Evolutionary conservation across 2,113 vertebrate species (phyloP), one percentile per base, ranked within the genome.

Genomic region (Genyomyrus donnyi): DNA sequence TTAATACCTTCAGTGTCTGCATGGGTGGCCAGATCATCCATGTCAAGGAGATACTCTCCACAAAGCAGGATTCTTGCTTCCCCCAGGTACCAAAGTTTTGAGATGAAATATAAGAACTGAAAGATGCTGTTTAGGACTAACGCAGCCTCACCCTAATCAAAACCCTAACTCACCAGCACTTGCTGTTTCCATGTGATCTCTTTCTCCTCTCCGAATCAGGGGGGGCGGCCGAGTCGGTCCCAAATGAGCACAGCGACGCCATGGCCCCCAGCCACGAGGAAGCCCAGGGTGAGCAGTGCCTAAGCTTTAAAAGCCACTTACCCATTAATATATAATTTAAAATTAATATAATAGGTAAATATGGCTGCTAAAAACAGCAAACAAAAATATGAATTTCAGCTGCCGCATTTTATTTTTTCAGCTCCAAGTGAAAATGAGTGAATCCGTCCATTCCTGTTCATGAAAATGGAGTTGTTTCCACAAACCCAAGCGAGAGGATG

Each of bases 341-440:
- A 42, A 42, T 42, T 42, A 3, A 42, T 42, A 42, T 42, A 42
- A 52, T 11, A n/a, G 11, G 49, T 9, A 53, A 49, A 31, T 52
- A 49, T 21, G 24, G 21, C 21, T 52, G n/a, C 84, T 86, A 31
- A 86, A 27, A 27, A 27, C n/a, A 3, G 48, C 49, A 13, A 27
- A 19, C 24, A 35, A 1, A 11, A 21, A 17, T 48, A 1, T 27
- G 1, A n/a, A 6, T 21, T 27, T 31, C 27, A 27, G 17, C 48
- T 87, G 49, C 10, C 4, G 8, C 15, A 35, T 42, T 86, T 85
- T 58, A 15, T 50, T 91, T 86, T 88, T 94, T 90, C 93, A 96
- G 95, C 91, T 85, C 88, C 95, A 88, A 91, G 56, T 85, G 91
- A 95, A 39, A 56, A 87, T 56, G 31, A 87, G 50, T 87, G 50